Evolutionary conservation across 1,140 invertebrate genomes (phyloP).

Genomic region (Aricia agestis): DNA sequence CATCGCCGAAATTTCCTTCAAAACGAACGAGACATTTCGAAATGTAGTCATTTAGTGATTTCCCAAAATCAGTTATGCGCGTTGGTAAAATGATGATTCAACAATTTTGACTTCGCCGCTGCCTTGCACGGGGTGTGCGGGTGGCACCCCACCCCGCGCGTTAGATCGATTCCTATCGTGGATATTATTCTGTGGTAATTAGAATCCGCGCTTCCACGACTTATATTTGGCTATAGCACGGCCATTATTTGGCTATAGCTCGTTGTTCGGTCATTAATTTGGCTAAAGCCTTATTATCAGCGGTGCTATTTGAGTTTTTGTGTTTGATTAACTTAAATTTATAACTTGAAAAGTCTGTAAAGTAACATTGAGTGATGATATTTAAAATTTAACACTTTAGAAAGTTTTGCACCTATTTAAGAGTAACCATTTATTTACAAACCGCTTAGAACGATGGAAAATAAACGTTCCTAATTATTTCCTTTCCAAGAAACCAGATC

Average conservation of each 20-base stretch:
- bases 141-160: conserved; percentile 27
- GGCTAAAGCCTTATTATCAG: no score
- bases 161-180: conserved; percentile 67
- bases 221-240: conserved; percentile 34
- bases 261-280: not conserved
- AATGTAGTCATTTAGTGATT: conserved; percentile 18
- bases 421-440: no score
- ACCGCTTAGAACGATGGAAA: no score
- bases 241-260: not conserved
- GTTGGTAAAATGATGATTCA: conserved; percentile 48
- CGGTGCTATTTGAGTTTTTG: no score
- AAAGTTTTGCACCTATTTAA: no score
- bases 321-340: no score
- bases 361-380: no score
- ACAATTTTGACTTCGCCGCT: conserved; percentile 48
- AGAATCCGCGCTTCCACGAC: conserved; percentile 55
- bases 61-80: conserved; percentile 45
- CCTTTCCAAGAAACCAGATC: no score
- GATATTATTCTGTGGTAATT: conserved; percentile 66
- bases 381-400: no score
- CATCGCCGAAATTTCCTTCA: not conserved
- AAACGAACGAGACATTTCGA: not conserved
- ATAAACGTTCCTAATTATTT: no score
- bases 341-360: no score
- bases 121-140: conserved; percentile 36